Base-by-base conservation (phyloP, 2,888 invertebrate species). In the Dendrolimus pini region DNA sequence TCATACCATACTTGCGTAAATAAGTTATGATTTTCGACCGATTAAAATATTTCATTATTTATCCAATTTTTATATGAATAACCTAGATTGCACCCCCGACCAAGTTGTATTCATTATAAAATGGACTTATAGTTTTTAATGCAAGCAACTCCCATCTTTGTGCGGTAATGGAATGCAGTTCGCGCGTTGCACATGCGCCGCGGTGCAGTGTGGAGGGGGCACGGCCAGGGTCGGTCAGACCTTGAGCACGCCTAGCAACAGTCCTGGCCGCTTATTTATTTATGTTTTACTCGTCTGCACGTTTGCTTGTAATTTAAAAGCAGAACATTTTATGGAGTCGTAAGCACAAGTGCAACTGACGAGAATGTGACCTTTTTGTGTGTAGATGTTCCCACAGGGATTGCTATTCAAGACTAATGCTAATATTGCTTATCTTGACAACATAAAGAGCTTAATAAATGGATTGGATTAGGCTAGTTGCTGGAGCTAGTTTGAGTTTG, bases 181-280 rank as follows among this genome's bases (percentile, higher is more conserved):
- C 77, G 80, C 73, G 73, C 67, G 70, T 67, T 81, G 80, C 82
- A 82, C 78, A 80, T 81, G 85, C 78, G 78, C 78, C 69, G 66
- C 67, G 70, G 63, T 71, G 69, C 61, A 62, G 68, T 64, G 71
- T 59, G 64, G 61, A 66, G 65, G 72, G 72, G 75, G 78, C 82
- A 82, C 67, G 81, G 83, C 83, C 84, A 84, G 77, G 85, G 85
- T 78, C 83, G 78, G 61, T 67, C 62, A 81, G 86, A 84, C 90
- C 89, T 90, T 90, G 89, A 82, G 75, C 80, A 75, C 80, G 85
- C 87, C 76, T 89, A 86, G 88, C 85, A 90, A 89, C 89, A 83
- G 77, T 78, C 74, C 76, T 75, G 78, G 72, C 78, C 75, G 66
- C 75, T 81, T 78, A 81, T 83, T 85, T 88, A 86, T 87, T 87